These are phyloP conservation scores for Galago senegalensis DNA, from an alignment of 2,797 vertebrate species.

Conservation along the genomic window DNA sequence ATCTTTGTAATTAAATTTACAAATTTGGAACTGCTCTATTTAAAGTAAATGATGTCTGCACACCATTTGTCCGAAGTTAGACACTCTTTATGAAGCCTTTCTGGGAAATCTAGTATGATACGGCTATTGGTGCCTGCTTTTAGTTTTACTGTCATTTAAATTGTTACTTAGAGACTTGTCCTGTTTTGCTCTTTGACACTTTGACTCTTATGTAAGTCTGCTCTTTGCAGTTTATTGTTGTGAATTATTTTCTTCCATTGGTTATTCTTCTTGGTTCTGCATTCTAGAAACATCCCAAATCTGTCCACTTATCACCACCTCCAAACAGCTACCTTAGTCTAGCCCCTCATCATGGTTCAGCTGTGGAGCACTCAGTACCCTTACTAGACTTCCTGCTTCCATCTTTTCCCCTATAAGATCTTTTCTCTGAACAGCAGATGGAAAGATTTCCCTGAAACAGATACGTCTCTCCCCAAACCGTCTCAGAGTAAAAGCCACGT, in stretches of 20 bases:
- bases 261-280: neutral
- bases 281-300: neutral
- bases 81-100: neutral
- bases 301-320: neutral
- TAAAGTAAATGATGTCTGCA: neutral
- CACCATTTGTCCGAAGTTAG: neutral
- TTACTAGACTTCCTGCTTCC: neutral
- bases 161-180: neutral
- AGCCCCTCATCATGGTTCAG: neutral
- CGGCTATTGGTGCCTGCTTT: neutral
- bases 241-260: neutral
- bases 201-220: slow-evolving; percentile 5
- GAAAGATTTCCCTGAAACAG: neutral
- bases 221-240: slow-evolving; percentile 35
- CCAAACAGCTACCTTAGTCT: neutral
- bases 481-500: neutral
- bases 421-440: neutral
- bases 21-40: neutral
- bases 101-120: neutral
- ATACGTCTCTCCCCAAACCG: neutral
- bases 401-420: neutral
- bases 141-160: neutral
- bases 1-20: slow-evolving; percentile 30
- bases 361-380: neutral
- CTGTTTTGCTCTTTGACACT: slow-evolving; percentile 19